Base-by-base conservation (phyloP, 2,888 invertebrate genomes). In the Yponomeuta plumbellus region DNA sequence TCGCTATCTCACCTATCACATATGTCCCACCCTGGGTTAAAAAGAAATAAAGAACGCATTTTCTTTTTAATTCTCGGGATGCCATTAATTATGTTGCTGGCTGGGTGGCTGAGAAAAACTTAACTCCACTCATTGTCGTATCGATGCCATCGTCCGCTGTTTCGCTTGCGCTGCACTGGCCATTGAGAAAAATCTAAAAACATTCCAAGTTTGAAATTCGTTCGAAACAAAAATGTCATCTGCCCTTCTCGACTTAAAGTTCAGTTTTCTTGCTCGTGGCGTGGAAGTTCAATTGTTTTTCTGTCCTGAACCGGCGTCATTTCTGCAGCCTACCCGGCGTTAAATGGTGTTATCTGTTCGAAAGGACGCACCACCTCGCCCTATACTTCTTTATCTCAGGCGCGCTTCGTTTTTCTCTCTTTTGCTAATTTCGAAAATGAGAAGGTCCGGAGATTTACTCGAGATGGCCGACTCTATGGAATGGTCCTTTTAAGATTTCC, bases 61-160 rank as follows among this genome's bases (percentile, higher is more conserved):
- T 89, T 90, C 88, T 88, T 89, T 90, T 90, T 86, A 88, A 88
- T 90, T 86, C 83, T 81, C 84, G 79, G 86, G 86, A 80, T 82
- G 79, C 84, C 91, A 91, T 91, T 91, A 91, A 91, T 91, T 91
- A 91, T 91, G 91, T 91, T 91, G 91, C 91, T 88, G 89, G 85
- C 86, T 91, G 90, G 90, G 91, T 91, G 91, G 91, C 88, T 91
- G 85, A 86, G 90, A 90, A 89, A 90, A 89, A 85, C 87, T 88
- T 86, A 52, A 88, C 89, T 90, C 86, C 86, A 88, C 90, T 90
- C 90, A 91, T 90, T 90, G 81, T 80, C 83, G 84, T 91, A 91
- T 90, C 90, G 79, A 80, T 84, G 76, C 85, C 80, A 90, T 91
- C 91, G 77, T 79, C 70, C 74, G 72, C 81, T 74, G 77, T 89